These are phyloP conservation scores for Eurois occulta DNA, from an alignment of 2,888 invertebrate species.

Conservation along the genomic window DNA sequence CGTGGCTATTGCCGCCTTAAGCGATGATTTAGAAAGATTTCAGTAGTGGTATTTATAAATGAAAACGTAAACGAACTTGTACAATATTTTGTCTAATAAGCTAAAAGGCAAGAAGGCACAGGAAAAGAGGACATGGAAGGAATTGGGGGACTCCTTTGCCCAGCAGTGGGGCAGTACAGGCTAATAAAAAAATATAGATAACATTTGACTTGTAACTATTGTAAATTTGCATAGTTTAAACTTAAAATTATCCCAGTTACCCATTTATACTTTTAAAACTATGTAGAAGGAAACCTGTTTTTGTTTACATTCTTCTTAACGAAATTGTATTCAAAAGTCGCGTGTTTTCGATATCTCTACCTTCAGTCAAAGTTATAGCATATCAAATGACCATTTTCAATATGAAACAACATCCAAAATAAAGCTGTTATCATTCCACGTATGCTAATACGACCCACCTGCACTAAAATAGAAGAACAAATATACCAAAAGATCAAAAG, in stretches of 20 bases:
- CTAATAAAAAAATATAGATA: neutral
- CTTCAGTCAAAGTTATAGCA: slow-evolving; percentile 11
- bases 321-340: slow-evolving; percentile 22
- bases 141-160: no score
- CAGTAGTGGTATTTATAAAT: neutral
- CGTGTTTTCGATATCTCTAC: slow-evolving; percentile 8
- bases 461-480: slow-evolving; percentile 36
- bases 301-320: neutral
- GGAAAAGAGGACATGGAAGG: no score
- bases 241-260: neutral
- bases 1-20: slow-evolving; percentile 24
- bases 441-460: slow-evolving; percentile 51
- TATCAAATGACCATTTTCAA: slow-evolving; percentile 28
- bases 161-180: no score
- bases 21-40: slow-evolving; percentile 21
- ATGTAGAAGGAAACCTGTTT: slow-evolving; percentile 1
- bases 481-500: slow-evolving; percentile 59
- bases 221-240: slow-evolving; percentile 11
- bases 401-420: slow-evolving; percentile 20
- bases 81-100: neutral
- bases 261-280: slow-evolving; percentile 17
- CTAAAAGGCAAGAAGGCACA: no score
- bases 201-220: neutral
- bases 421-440: slow-evolving; percentile 41
- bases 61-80: neutral